Evolutionary conservation across 2,888 invertebrate species (phyloP).

Genomic region (Hydroisotoma schaefferi): DNA sequence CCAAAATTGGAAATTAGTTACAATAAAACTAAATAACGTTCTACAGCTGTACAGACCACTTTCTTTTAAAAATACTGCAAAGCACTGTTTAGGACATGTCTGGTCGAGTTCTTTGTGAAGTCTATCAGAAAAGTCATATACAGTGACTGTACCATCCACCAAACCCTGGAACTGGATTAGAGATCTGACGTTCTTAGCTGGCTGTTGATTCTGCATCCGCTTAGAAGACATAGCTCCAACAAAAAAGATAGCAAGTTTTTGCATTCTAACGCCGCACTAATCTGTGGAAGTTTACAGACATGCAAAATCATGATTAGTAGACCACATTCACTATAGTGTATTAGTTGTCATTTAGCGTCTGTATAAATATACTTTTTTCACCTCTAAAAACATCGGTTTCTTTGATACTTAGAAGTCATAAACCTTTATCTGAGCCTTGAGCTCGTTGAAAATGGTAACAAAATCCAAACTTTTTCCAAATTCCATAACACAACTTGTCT

Average conservation of each 20-base stretch:
- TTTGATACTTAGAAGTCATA: no score
- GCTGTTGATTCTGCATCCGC: slow-evolving; percentile 87
- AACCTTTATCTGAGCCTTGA: no score
- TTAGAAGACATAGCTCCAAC: slow-evolving; percentile 88
- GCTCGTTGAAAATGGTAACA: no score
- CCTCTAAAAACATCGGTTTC: no score
- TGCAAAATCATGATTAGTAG: no score
- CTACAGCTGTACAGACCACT: no score
- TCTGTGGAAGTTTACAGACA: slow-evolving; percentile 46
- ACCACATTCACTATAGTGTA: no score
- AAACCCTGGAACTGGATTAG: slow-evolving; percentile 94
- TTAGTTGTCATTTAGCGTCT: no score
- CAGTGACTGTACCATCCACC: slow-evolving; percentile 91
- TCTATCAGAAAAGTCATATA: slow-evolving; percentile 93
- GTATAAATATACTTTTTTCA: no score
- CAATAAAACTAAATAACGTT: no score
- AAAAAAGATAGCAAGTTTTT: slow-evolving; percentile 95
- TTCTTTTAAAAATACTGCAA: slow-evolving; percentile 96
- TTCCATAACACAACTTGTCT: no score
- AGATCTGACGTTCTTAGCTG: slow-evolving; percentile 67
- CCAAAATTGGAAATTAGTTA: background rate
- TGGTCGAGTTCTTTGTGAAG: slow-evolving; percentile 90
- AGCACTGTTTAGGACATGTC: slow-evolving; percentile 96
- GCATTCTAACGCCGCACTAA: slow-evolving; percentile 80
- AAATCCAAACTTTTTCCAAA: no score